Conservation (phyloP, 2,113 vertebrate genomes). For the Pristiophorus japonicus region DNA sequence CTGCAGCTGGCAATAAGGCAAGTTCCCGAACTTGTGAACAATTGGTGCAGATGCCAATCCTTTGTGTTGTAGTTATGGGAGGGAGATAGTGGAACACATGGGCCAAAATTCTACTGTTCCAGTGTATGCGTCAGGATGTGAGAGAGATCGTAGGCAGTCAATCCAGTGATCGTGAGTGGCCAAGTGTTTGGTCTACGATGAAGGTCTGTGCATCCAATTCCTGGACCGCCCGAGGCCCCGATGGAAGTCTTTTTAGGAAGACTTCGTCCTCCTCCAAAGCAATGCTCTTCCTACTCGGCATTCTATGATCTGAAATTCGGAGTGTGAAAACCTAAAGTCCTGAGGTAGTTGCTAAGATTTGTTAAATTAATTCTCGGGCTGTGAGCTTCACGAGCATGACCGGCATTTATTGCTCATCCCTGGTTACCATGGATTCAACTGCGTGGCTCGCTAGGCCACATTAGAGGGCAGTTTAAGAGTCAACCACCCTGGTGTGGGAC, state of each 20-base stretch:
- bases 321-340: background rate
- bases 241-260: background rate
- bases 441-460: background rate
- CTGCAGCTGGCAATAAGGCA: background rate
- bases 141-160: background rate
- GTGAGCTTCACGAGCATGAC: background rate
- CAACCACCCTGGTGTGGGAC: background rate
- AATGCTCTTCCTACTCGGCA: background rate
- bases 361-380: background rate
- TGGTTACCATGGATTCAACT: no score
- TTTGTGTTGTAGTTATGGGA: background rate
- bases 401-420: background rate
- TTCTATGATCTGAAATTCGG: background rate
- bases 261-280: background rate
- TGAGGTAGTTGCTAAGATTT: background rate
- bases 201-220: background rate
- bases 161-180: background rate
- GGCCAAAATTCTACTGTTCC: background rate
- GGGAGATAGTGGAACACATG: background rate
- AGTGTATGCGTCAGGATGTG: background rate
- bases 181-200: background rate
- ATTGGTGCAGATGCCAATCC: background rate
- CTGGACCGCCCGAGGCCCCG: background rate
- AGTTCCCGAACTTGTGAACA: background rate
- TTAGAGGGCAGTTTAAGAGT: background rate